Evolutionary conservation across 2,888 invertebrate genomes (phyloP).

Genomic region (Cephus spinipes): DNA sequence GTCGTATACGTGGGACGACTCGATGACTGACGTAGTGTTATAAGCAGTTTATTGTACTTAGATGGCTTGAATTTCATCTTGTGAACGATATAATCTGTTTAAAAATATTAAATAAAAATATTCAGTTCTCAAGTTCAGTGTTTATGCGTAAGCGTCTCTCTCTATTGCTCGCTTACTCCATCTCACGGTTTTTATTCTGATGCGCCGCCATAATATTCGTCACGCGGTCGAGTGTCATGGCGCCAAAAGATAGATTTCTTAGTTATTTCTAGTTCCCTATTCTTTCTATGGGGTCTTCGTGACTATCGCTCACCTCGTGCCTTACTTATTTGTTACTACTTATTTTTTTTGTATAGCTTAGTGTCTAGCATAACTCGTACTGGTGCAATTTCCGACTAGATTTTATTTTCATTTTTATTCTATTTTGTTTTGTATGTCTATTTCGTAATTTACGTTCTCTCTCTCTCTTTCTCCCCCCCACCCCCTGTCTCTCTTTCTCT

Average conservation of each 20-base stretch:
- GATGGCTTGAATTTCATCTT: background rate
- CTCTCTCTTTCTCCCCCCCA: constrained; percentile 17
- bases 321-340: background rate
- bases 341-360: constrained; percentile 1
- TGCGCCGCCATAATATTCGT: constrained; percentile 3
- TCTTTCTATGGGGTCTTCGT: background rate
- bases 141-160: constrained; percentile 49
- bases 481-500: constrained; percentile 15
- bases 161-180: constrained; percentile 15
- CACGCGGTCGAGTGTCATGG: constrained; percentile 23
- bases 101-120: background rate
- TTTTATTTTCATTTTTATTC: too few relatives aligned
- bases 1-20: background rate
- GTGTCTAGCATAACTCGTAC: too few relatives aligned
- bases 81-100: background rate
- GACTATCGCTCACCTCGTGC: background rate
- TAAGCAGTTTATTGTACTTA: background rate
- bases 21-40: background rate
- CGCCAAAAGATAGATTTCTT: constrained; percentile 16
- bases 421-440: background rate
- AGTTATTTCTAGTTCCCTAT: constrained; percentile 19
- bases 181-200: background rate
- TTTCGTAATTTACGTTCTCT: background rate
- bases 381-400: too few relatives aligned
- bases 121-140: constrained; percentile 17